A percentile compares a stretch with the other conserved stretches of the same genome.
Conservation (phyloP, 2,888 invertebrate genomes). For the Plagiodera versicolora region DNA sequence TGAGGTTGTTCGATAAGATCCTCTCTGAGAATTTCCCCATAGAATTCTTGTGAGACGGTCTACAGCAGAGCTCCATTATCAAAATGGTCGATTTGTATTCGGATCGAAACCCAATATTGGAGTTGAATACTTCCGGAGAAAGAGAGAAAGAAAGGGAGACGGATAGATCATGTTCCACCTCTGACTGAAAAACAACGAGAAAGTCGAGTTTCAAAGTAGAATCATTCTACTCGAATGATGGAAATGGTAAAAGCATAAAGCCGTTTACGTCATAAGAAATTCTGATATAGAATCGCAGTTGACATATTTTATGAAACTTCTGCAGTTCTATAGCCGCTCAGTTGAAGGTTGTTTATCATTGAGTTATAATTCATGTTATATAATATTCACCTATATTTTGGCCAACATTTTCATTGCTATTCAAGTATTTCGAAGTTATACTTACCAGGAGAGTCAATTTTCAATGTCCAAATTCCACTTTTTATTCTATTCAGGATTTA, state of each 20-base stretch:
- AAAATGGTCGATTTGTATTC: conserved; percentile 12
- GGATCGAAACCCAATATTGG: conserved; percentile 2
- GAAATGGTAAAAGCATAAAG: conserved; percentile 45
- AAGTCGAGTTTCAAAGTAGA: conserved; percentile 26
- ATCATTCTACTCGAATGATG: conserved; percentile 20
- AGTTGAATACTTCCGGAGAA: conserved; percentile 11
- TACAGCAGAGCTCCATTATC: not conserved
- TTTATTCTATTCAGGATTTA: no score
- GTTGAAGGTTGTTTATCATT: no score
- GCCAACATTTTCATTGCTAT: no score
- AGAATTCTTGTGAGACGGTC: not conserved
- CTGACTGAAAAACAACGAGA: conserved; percentile 29
- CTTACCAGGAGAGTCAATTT: no score
- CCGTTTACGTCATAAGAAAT: conserved; percentile 40
- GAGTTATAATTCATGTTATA: no score
- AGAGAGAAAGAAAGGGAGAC: no score
- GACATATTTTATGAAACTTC: not conserved
- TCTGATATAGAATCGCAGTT: conserved; percentile 31
- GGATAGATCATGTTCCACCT: not conserved
- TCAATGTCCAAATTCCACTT: no score
- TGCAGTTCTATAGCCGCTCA: not conserved
- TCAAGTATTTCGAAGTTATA: no score
- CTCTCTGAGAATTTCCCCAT: not conserved
- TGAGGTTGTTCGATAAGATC: not conserved
- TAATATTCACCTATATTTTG: no score